These are phyloP conservation scores for Caradrina clavipalpis DNA, from an alignment of 2,888 invertebrate genomes.

Conservation along the genomic window DNA sequence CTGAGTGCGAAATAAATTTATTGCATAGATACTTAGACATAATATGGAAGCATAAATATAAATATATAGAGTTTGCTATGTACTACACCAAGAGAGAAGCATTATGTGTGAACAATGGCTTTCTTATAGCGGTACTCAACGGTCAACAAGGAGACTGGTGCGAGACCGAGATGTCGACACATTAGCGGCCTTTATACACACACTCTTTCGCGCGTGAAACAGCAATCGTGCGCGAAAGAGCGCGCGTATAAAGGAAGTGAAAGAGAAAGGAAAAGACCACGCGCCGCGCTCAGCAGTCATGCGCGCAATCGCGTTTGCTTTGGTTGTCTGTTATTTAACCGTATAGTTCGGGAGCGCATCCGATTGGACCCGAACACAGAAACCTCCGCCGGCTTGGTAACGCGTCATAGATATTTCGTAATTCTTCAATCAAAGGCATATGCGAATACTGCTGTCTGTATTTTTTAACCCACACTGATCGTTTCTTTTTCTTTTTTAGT, in stretches of 20 bases:
- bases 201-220: not conserved
- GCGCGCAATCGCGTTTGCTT: not conserved
- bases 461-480: too few species aligned
- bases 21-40: constrained; percentile 66
- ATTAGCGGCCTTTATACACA: not conserved
- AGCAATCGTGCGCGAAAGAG: not conserved
- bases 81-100: not conserved
- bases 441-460: too few species aligned
- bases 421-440: too few species aligned
- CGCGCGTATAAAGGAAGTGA: too few species aligned
- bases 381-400: too few species aligned
- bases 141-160: too few species aligned
- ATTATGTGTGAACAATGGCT: not conserved
- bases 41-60: constrained; percentile 37
- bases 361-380: too few species aligned
- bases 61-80: constrained; percentile 28
- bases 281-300: not conserved
- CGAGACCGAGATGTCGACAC: not conserved
- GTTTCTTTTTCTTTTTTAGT: too few species aligned
- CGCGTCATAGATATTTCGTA: too few species aligned
- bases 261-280: not conserved
- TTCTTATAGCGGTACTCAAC: not conserved
- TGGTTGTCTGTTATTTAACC: not conserved
- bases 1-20: constrained; percentile 65
- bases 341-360: too few species aligned